Base-by-base conservation (phyloP, 2,797 vertebrate genomes). In the Rhabdomys pumilio region DNA sequence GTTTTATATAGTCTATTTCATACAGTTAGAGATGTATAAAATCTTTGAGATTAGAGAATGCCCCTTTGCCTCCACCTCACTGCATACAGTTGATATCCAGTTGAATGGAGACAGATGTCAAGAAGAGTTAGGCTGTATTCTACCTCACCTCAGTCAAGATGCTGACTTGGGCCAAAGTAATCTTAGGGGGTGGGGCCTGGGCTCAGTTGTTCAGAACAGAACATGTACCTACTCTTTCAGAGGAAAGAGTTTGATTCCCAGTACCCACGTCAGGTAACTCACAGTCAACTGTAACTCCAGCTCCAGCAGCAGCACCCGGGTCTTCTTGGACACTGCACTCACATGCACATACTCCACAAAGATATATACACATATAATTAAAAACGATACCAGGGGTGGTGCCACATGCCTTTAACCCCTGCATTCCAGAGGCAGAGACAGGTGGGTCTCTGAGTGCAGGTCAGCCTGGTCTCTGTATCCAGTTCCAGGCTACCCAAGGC, bases 71-170 rank as follows among this genome's bases (percentile, higher is more conserved):
- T 89, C 63, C 34, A 55, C 3, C 3, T 17, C 44, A 55, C 41
- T 29, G 29, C 0, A 0, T 24, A 57, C 19, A 61, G 0, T 10
- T 57, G 79, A 47, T 69, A 50, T 31, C 57, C 24, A 57, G 20
- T 72, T 65, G 57, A 93, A 63, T n/a, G n/a, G 22, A 94, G 38
- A 82, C 90, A 63, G 29, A 63, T 79, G 26, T 96, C 84, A 41
- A 86, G 29, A 69, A 84, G 89, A 84, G 41, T 31, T 73, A 76
- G 15, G 29, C 59, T 85, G 3, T 73, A 87, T 59, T 69, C 47
- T 90, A 57, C 82, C 41, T 80, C 69, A 65, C 84, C 38, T 97
- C 53, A 89, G 84, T 96, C 59, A 89, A 89, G 47, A 95, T 85
- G 15, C 79, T 88, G 57, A 89, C 41, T 47, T 79, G 65, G 93